Base-by-base conservation (phyloP, 1,140 invertebrate genomes). In the Callitettix versicolor region DNA sequence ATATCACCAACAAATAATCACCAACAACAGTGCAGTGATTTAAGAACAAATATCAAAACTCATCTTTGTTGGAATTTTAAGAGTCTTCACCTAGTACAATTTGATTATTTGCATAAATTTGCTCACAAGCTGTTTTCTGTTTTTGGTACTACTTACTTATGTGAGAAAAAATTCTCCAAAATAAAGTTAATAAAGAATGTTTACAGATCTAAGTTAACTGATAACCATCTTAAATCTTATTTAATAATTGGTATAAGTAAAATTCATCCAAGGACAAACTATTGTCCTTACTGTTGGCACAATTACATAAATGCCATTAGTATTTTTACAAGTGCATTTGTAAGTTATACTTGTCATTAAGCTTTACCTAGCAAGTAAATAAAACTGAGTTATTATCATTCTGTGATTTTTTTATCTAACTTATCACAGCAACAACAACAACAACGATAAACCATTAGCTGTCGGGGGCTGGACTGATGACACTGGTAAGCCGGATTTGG, bases 271-370 rank as follows among this genome's bases (percentile, higher is more conserved):
- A 49, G 21, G 24, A 30, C 46, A 49, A 49, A 49, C 22, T 48
- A 55, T 58, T 60, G 59, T 55, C 56, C n/a, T n/a, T n/a, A n/a
- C n/a, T n/a, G 22, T 46, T 58, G 56, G 56, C 18, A 26, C 43
- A 47, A 56, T 68, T 69, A 69, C 65, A 65, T 69, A 69, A 69
- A 49, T 49, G 21, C 30, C 46, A 49, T 49, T 49, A 49, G 24
- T 49, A 30, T 30, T 30, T 30, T 30, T n/a, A n/a, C n/a, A n/a
- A n/a, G 9, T 30, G 26, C 9, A 4, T 30, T 30, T 30, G 26
- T 9, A 9, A 4, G 3, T 30, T 30, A 30, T 30, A 30, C 26
- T 30, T 30, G 26, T 30, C 26, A 30, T 30, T 30, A 30, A 30
- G 26, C 26, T 30, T 30, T 30, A 30, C 26, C 9, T 30, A 30